Percentiles rank a stretch among this genome's conserved stretches.
Conservation (phyloP, 1,140 invertebrate species). For the Palaemon carinicauda region DNA sequence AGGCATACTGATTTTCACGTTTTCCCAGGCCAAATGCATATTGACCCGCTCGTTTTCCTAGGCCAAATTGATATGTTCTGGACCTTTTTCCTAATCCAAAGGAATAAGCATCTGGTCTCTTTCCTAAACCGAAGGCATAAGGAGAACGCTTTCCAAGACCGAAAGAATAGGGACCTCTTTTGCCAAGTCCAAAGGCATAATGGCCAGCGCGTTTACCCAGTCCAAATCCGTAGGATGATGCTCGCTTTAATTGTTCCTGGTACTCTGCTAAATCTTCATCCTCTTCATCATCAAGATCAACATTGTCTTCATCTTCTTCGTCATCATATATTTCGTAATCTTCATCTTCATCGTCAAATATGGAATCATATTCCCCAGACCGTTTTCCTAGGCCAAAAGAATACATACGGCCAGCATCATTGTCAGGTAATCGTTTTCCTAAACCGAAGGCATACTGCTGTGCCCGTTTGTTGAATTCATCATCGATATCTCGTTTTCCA, state of each 20-base stretch:
- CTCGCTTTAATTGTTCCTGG: neutral
- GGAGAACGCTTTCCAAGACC: conserved; percentile 9
- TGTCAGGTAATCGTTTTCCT: conserved; percentile 49
- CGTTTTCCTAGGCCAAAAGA: conserved; percentile 51
- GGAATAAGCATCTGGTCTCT: neutral
- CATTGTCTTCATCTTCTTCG: neutral
- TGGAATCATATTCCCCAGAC: neutral
- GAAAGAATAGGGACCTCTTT: conserved; percentile 12
- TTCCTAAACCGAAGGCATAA: conserved; percentile 13
- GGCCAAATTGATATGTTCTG: neutral
- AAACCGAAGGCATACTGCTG: conserved; percentile 38
- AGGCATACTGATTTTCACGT: conserved; percentile 9
- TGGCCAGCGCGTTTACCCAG: neutral
- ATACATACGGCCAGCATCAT: no score
- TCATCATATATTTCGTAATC: neutral
- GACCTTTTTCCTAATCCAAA: conserved; percentile 6
- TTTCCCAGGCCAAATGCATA: conserved; percentile 30
- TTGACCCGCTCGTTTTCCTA: conserved; percentile 4
- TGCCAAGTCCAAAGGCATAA: conserved; percentile 24
- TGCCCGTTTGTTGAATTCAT: neutral
- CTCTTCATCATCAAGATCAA: neutral
- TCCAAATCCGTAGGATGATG: neutral
- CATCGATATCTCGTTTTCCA: conserved; percentile 27
- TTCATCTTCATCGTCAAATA: neutral
- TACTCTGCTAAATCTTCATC: neutral